Evolutionary conservation across 2,797 vertebrate species (phyloP).

Genomic region (Carduelis carduelis): DNA sequence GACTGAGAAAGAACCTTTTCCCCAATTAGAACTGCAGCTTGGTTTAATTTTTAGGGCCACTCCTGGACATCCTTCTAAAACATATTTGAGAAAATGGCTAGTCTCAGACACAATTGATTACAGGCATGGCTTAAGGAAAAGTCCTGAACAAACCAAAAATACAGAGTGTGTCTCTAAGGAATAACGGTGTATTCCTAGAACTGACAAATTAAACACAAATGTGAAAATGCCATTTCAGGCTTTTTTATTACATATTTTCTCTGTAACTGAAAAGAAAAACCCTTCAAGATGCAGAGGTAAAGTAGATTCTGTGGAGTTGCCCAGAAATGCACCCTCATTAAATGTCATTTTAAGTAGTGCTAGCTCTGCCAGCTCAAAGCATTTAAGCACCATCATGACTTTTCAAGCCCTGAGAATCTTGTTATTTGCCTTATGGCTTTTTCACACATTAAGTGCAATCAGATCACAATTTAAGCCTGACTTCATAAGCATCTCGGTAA

Average conservation of each 20-base stretch:
- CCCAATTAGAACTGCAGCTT: neutral
- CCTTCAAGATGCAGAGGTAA: neutral
- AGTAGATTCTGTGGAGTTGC: conserved; percentile 22
- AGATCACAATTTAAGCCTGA: conserved; percentile 44
- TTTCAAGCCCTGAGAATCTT: conserved; percentile 39
- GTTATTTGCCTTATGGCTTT: conserved; percentile 57
- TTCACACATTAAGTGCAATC: conserved; percentile 42
- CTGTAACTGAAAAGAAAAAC: neutral
- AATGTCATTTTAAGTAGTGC: conserved; percentile 33
- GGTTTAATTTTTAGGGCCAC: neutral
- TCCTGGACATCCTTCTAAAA: neutral
- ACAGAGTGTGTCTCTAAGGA: neutral
- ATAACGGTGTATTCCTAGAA: neutral
- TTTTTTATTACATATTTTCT: neutral
- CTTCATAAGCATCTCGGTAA: neutral
- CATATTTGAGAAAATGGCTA: neutral
- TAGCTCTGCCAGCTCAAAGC: conserved; percentile 23
- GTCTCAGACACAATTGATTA: neutral
- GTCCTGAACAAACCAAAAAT: neutral
- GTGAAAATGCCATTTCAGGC: neutral
- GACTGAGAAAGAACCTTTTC: neutral
- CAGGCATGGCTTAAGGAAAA: neutral
- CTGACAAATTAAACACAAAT: neutral
- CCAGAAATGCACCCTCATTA: conserved; percentile 55
- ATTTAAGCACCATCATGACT: conserved; percentile 47